Base-by-base conservation (phyloP, 1,140 invertebrate genomes). In the Heliconius nattereri region DNA sequence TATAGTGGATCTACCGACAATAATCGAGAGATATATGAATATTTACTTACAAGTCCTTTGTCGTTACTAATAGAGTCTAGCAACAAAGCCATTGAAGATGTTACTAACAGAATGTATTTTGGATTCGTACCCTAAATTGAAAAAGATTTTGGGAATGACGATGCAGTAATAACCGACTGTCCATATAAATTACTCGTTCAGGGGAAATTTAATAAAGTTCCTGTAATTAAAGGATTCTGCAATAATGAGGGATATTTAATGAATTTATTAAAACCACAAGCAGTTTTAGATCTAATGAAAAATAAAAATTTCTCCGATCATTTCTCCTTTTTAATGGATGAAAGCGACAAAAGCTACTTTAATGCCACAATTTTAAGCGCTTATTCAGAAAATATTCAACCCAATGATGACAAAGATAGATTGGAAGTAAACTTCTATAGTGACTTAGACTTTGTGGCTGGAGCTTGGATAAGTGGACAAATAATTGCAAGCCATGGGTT, bases 131-230 rank as follows among this genome's bases (percentile, higher is more conserved):
- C 94, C 6, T 85, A 85, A 6, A 86, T 94, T 29, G 88, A 90
- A 80, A 93, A 94, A n/a, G 85, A 89, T 60, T 89, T 86, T 77
- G 85, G 80, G 7, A 81, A 84, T 72, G 90, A 91, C 66, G 87
- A 95, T 52, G 91, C 95, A 6, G 95, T 96, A 77, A 82, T 96
- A 19, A 94, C 94, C 0, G 87, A 95, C 76, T 91, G 95, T 80
- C 95, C 96, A 0, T 93, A 95, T 45, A 88, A 89, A 0, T 90
- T 96, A 79, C 89, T 96, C 23, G 87, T 90, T 71, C 84, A 91
- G 66, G 95, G 95, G 26, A 91, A 93, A 52, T 95, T 94, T 72
- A 89, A 87, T 77, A 83, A 89, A 20, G 90, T 95, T 7, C 92
- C 95, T 7, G 89, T 94, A n/a, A 91, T 95, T 72, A 90, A 91